Evolutionary conservation across 2,797 vertebrate species (phyloP).

Genomic region (Sternotherus odoratus): DNA sequence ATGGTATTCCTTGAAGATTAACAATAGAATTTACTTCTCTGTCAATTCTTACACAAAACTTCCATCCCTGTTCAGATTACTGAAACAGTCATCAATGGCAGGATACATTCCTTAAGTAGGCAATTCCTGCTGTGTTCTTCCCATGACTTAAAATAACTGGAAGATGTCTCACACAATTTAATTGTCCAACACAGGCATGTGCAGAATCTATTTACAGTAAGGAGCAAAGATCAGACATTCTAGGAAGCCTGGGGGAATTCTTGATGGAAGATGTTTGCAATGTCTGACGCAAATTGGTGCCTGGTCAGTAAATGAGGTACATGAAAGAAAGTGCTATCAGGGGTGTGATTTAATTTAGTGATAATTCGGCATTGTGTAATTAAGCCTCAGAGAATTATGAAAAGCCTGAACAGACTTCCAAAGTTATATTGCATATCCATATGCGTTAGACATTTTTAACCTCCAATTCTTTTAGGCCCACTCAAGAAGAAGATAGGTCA

Average conservation of each 20-base stretch:
- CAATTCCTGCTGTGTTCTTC: neutral
- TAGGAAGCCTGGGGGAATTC: slow-evolving; percentile 49
- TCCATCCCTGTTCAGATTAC: neutral
- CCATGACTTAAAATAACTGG: slow-evolving; percentile 9
- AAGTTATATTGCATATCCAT: slow-evolving; percentile 27
- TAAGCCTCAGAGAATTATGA: neutral
- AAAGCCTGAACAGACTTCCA: slow-evolving; percentile 13
- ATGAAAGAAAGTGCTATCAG: neutral
- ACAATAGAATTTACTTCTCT: neutral
- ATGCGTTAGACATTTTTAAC: slow-evolving; percentile 16
- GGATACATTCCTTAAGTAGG: neutral
- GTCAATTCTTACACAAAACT: neutral
- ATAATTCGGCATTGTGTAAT: slow-evolving; percentile 32
- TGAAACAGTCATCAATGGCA: neutral
- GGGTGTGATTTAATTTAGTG: neutral
- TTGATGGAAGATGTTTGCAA: slow-evolving; percentile 42
- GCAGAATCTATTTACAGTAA: slow-evolving; percentile 49
- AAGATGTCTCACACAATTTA: neutral
- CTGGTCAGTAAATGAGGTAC: slow-evolving; percentile 11
- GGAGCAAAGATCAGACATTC: slow-evolving; percentile 44
- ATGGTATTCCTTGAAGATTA: neutral
- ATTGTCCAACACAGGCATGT: neutral
- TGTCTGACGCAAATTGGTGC: neutral
- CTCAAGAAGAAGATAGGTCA: neutral
- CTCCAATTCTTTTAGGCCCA: slow-evolving; percentile 30